phyloP scores from a whole-genome alignment of 2,113 vertebrate species.

The Lepisosteus osseus region DNA sequence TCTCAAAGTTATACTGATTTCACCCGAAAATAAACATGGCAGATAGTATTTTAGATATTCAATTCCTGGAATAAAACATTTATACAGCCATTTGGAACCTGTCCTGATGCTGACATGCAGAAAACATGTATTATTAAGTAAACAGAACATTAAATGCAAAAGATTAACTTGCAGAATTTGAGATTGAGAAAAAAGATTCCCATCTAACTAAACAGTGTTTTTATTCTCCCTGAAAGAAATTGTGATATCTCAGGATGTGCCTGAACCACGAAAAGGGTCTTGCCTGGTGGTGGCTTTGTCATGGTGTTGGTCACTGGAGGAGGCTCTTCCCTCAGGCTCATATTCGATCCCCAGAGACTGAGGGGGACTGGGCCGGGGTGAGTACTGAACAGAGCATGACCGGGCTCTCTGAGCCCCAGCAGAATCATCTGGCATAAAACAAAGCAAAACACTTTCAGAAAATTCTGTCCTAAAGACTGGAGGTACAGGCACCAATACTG shows the following conservation, averaged over 20 bases:
- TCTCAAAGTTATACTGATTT: no score
- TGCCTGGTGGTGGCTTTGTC: conserved; percentile 58
- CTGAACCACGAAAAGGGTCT: conserved; percentile 32
- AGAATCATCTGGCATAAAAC: conserved; percentile 59
- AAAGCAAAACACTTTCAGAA: not conserved
- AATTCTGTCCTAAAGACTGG: no score
- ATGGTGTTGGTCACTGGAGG: conserved; percentile 49
- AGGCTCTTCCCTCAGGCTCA: conserved; percentile 45
- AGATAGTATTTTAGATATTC: no score
- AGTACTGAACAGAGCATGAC: conserved; percentile 79
- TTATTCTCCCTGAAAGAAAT: not conserved
- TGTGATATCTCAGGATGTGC: not conserved
- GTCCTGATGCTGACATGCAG: no score
- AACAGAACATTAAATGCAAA: no score
- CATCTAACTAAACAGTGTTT: not conserved
- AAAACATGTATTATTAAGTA: no score
- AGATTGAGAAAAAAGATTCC: not conserved
- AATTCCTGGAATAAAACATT: no score
- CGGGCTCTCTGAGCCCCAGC: conserved; percentile 67
- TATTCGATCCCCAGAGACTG: conserved; percentile 67
- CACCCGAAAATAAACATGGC: no score
- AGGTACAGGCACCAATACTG: no score
- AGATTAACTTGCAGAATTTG: no score
- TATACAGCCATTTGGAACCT: no score
- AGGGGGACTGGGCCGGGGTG: conserved; percentile 76